Evolutionary conservation across 2,797 vertebrate species (phyloP), one percentile per base, ranked within the genome.

Genomic region (Lagorchestes hirsutus): DNA sequence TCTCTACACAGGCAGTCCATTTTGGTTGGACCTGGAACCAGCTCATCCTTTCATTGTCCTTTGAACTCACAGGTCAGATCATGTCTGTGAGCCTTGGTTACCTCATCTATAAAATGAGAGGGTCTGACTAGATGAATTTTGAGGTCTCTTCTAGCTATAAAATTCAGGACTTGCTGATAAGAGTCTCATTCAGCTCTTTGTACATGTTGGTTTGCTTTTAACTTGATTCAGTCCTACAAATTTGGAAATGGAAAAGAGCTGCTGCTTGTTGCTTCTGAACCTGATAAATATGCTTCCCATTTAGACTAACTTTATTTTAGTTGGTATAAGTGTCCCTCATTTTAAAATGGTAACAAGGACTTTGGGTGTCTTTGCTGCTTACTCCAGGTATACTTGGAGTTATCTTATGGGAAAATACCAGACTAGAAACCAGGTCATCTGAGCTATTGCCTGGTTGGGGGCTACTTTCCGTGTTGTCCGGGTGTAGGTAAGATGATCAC

Each of bases 201-300:
- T 93, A 16, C 24, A 91, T 28, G 59, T 2, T 28, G 6, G 18
- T 31, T 24, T 22, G 52, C 46, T 92, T 92, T 92, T 67, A 34
- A 91, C 82, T 82, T 1, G 28, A 24, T 31, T 91, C 93, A 9
- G 62, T 91, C 55, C 52, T 5, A 29, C 56, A 52, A 90, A 52
- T 90, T 13, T 56, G 28, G 10, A 57, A 34, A 22, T 52, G 52
- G 82, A 62, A 29, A 87, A 46, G 90, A 57, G 54, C 87, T 55
- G 52, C 14, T 22, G 3, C 55, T 74, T 92, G 55, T 54, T 22
- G 14, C 46, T 54, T 93, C 59, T 93, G 28, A 92, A 29, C 6
- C 62, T 95, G 57, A 92, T 92, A 55, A 91, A 92, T 28, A 59
- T 96, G 0, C 94, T 90, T 91, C 13, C 22, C 62, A 52, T 50